Evolutionary conservation across 2,113 vertebrate species (phyloP).

Genomic region (Antechinus stuartii): DNA sequence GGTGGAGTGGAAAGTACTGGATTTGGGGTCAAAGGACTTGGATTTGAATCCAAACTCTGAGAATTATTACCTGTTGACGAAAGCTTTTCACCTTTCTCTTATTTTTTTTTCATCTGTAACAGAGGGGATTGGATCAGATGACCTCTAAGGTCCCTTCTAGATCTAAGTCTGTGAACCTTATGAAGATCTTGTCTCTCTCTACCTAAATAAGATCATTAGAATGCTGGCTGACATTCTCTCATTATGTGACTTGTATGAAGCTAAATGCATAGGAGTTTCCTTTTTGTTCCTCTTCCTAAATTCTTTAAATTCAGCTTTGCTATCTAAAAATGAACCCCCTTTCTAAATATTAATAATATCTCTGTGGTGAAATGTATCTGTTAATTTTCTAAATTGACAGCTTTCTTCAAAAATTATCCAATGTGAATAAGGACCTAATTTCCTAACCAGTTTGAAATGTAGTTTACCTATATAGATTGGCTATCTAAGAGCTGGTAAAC

Average conservation of each 20-base stretch:
- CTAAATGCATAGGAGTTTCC: constrained; percentile 23
- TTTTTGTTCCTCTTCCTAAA: constrained; percentile 47
- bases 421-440: constrained; percentile 68
- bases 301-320: constrained; percentile 59
- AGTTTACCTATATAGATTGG: constrained; percentile 88
- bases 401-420: constrained; percentile 77
- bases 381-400: constrained; percentile 67
- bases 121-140: not conserved
- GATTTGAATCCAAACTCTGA: not conserved
- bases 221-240: constrained; percentile 11
- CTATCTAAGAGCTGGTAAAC: constrained; percentile 95
- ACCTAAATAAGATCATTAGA: constrained; percentile 31
- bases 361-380: constrained; percentile 72
- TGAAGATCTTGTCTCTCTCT: not conserved
- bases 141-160: not conserved
- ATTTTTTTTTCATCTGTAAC: not conserved
- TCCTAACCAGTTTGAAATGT: constrained; percentile 65
- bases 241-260: constrained; percentile 9
- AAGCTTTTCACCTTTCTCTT: not conserved
- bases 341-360: constrained; percentile 76
- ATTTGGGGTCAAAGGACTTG: not conserved
- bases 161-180: not conserved
- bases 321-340: constrained; percentile 59
- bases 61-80: not conserved
- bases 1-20: not conserved